Evolutionary conservation across 2,113 vertebrate genomes (phyloP), one percentile per base, ranked within the genome.

Genomic region (Lycaon pictus): DNA sequence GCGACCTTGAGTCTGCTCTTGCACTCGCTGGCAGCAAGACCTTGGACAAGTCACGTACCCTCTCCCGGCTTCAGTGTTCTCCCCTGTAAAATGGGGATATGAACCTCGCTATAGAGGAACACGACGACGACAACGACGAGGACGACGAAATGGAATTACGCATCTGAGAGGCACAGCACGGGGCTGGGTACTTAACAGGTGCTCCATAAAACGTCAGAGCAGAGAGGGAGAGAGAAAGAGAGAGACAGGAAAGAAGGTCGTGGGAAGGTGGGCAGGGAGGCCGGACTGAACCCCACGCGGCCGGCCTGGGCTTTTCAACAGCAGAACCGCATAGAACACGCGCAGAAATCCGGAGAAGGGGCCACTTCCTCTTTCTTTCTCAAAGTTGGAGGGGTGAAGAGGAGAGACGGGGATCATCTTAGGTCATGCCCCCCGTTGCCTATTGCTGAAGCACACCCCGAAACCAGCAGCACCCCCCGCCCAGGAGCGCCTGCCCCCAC

Each of bases 1-100:
- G 1, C 56, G 29, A 94, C 17, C 55, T 17, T 85, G 72, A 55
- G 53, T 15, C 51, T 43, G 85, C 16, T 16, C 76, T 79, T 72
- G 23, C 32, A 3, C 4, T 69, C 35, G 2, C 4, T 51, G 35
- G 37, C 65, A 82, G 48, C 35, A 13, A 37, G 72, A 96, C 32
- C 92, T 95, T 71, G 87, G 79, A 62, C 12, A 25, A 58, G 69
- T n/a, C 74, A 79, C 23, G 27, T 77, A 29, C 71, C 58, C 69
- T 85, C 88, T 76, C 80, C 93, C 3, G 3, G 43, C 35, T 23
- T 91, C 35, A 8, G 22, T 95, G 35, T 81, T 91, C 89, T 92
- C 62, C 76, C 62, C 53, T 88, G 19, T 82, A 77, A 85, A 86
- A 74, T 48, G 62, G 53, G 32, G 51, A 55, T 27, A 69, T 19